Evolutionary conservation across 2,888 invertebrate species (phyloP).

Genomic region (Saturnia japonica): DNA sequence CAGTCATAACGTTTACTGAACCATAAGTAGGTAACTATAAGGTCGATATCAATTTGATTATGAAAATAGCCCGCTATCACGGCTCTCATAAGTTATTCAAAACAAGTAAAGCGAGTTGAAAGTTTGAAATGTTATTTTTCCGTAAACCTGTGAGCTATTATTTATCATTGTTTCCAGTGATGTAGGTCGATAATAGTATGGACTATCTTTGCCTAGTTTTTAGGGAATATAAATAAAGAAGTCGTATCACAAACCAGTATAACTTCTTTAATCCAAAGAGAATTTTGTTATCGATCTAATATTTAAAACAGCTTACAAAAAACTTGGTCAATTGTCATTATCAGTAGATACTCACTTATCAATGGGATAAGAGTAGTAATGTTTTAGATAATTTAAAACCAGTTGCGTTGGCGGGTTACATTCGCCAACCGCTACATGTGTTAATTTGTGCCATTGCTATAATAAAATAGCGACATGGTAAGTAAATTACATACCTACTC

Average conservation of each 20-base stretch:
- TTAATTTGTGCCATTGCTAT: constrained; percentile 15
- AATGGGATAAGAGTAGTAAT: constrained; percentile 59
- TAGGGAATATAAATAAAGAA: neutral
- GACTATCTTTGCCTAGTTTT: neutral
- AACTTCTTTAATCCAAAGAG: constrained; percentile 5
- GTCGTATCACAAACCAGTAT: neutral
- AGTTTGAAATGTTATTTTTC: neutral
- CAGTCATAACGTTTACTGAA: too few species aligned
- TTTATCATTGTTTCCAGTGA: too few species aligned
- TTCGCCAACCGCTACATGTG: constrained; percentile 52
- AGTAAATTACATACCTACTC: constrained; percentile 27
- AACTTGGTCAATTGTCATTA: constrained; percentile 57
- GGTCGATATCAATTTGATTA: too few species aligned
- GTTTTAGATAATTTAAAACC: constrained; percentile 51
- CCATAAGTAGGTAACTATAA: too few species aligned
- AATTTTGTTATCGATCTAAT: constrained; percentile 39
- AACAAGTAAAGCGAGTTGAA: neutral
- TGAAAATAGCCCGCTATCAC: neutral
- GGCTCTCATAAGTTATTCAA: neutral
- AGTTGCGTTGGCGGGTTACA: constrained; percentile 62
- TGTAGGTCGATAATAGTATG: too few species aligned
- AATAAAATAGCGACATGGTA: constrained; percentile 40
- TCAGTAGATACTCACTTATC: constrained; percentile 63
- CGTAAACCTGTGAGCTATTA: neutral
- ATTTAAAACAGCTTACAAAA: constrained; percentile 48